Conservation (phyloP, 2,797 vertebrate genomes). For the Anableps anableps region DNA sequence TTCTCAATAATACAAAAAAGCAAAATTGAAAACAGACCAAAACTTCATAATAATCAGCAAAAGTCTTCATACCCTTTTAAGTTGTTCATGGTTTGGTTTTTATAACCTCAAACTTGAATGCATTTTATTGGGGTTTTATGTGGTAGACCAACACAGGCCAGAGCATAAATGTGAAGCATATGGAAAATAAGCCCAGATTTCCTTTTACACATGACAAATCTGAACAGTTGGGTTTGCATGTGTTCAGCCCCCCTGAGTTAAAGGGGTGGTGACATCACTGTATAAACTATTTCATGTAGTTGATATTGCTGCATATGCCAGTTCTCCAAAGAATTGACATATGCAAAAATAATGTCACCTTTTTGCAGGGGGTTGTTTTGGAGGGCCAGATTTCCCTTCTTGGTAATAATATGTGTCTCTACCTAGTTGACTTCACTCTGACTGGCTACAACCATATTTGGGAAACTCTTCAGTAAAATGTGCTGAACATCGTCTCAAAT, state of each 20-base stretch:
- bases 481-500: no score
- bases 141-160: neutral
- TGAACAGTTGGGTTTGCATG: neutral
- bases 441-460: no score
- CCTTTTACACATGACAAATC: neutral
- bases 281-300: no score
- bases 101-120: neutral
- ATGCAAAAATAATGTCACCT: no score
- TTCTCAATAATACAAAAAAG: neutral
- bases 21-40: neutral
- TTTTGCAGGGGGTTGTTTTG: no score
- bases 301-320: no score
- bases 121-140: neutral
- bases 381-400: no score
- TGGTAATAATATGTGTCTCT: no score
- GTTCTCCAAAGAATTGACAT: no score
- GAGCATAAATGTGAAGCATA: neutral
- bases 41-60: neutral
- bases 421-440: no score
- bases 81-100: neutral
- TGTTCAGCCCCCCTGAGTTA: neutral
- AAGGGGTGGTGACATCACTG: no score
- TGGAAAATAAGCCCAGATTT: neutral
- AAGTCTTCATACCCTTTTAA: neutral
- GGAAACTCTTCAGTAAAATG: no score